These are phyloP conservation scores for Drosophila nr. perissopoda DNA, from an alignment of 2,888 invertebrate species.

Conservation along the genomic window DNA sequence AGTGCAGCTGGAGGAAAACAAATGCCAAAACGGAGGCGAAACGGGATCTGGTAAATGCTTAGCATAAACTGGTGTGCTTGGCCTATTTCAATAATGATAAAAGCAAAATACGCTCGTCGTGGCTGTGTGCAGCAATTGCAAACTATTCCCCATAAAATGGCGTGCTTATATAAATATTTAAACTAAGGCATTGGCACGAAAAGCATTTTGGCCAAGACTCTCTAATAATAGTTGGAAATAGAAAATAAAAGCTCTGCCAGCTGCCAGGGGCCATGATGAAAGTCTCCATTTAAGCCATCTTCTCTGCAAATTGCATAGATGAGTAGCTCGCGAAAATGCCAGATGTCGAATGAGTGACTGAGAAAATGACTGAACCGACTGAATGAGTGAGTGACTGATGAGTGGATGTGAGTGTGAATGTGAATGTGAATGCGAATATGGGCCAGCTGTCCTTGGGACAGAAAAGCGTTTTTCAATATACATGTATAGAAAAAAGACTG, in stretches of 20 bases:
- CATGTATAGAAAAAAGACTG: conserved; percentile 16
- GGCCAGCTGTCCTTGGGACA: conserved; percentile 60
- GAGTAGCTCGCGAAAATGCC: conserved; percentile 37
- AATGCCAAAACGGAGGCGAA: not conserved
- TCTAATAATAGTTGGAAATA: conserved; percentile 30
- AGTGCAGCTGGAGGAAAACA: conserved; percentile 19
- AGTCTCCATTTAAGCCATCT: conserved; percentile 37
- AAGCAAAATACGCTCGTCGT: conserved; percentile 53
- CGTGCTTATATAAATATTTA: conserved; percentile 71
- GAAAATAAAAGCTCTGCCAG: conserved; percentile 60
- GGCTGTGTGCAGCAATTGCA: conserved; percentile 44
- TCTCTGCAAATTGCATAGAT: conserved; percentile 42
- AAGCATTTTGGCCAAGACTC: conserved; percentile 47
- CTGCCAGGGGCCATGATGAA: conserved; percentile 44
- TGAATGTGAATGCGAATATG: conserved; percentile 34
- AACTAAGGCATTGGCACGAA: conserved; percentile 54
- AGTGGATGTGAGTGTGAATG: conserved; percentile 27
- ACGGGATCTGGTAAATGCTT: conserved; percentile 31
- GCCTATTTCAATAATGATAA: conserved; percentile 67
- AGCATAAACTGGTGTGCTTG: conserved; percentile 56
- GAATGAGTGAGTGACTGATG: conserved; percentile 34
- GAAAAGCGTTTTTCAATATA: conserved; percentile 69
- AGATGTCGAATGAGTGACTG: conserved; percentile 37
- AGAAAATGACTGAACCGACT: not conserved
- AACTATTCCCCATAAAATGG: conserved; percentile 63